phyloP scores from a whole-genome alignment of 2,888 invertebrate species.

The Oscheius sp. region DNA sequence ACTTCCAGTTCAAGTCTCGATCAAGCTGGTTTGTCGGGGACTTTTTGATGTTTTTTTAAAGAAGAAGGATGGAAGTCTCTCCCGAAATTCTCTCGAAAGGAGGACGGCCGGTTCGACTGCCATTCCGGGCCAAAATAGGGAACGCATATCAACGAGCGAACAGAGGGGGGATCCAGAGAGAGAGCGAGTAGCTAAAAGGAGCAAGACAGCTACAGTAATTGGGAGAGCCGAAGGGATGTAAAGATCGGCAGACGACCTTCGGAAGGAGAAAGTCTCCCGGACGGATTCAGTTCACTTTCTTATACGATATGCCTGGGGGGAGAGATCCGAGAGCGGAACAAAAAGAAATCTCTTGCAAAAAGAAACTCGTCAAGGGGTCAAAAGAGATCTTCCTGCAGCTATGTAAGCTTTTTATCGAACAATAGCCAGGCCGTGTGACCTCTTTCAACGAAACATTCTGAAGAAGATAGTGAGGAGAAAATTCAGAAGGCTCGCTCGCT shows the following conservation, averaged over 20 bases:
- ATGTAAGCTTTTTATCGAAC: no score
- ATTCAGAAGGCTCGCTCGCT: no score
- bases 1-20: not conserved
- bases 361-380: not conserved
- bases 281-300: not conserved
- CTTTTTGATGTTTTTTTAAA: not conserved
- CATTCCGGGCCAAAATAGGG: not conserved
- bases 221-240: not conserved
- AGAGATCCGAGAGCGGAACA: conserved; percentile 9
- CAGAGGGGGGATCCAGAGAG: not conserved
- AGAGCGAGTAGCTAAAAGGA: conserved; percentile 2
- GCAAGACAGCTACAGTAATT: conserved; percentile 1
- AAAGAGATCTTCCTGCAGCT: no score
- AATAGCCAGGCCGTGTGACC: no score
- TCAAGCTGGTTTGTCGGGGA: no score
- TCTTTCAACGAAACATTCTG: no score
- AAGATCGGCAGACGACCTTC: no score
- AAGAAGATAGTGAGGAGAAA: no score
- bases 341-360: not conserved
- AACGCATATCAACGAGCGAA: not conserved
- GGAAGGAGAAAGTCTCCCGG: not conserved
- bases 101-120: conserved; percentile 1
- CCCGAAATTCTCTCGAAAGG: no score
- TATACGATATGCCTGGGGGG: conserved; percentile 12
- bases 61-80: not conserved